A percentile compares a stretch with the other conserved stretches of the same genome.
These are phyloP conservation scores for Digitonthophagus gazella DNA, from an alignment of 2,888 invertebrate genomes.

Conservation along the genomic window DNA sequence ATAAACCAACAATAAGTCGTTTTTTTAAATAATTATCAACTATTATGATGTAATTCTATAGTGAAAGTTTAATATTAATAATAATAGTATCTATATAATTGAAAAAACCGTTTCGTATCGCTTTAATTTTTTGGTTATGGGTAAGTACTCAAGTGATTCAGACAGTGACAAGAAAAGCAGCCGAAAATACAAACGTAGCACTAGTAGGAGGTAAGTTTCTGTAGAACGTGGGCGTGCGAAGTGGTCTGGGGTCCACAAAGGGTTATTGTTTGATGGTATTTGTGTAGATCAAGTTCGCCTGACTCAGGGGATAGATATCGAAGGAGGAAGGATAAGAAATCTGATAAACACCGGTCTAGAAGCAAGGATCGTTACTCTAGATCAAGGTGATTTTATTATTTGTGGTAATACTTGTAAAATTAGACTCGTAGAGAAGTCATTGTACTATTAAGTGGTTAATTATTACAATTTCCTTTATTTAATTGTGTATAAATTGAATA, in stretches of 20 bases:
- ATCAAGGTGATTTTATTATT: constrained; percentile 33
- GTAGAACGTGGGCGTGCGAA: background rate
- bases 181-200: constrained; percentile 47
- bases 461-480: too few species aligned
- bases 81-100: too few species aligned
- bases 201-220: constrained; percentile 45
- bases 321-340: constrained; percentile 37
- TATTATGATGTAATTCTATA: too few species aligned
- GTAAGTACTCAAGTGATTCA: constrained; percentile 52
- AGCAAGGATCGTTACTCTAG: constrained; percentile 43
- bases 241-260: too few species aligned
- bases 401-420: too few species aligned
- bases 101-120: too few species aligned
- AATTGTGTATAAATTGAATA: too few species aligned
- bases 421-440: too few species aligned
- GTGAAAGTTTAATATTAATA: too few species aligned
- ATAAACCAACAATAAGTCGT: too few species aligned
- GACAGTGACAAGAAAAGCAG: constrained; percentile 46
- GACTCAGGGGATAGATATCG: constrained; percentile 41
- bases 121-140: constrained; percentile 38
- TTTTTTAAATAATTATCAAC: too few species aligned
- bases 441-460: too few species aligned
- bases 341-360: constrained; percentile 38
- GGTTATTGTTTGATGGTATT: background rate
- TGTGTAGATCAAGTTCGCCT: constrained; percentile 44